phyloP scores from a whole-genome alignment of 1,140 invertebrate species.

The Latrodectus geometricus region DNA sequence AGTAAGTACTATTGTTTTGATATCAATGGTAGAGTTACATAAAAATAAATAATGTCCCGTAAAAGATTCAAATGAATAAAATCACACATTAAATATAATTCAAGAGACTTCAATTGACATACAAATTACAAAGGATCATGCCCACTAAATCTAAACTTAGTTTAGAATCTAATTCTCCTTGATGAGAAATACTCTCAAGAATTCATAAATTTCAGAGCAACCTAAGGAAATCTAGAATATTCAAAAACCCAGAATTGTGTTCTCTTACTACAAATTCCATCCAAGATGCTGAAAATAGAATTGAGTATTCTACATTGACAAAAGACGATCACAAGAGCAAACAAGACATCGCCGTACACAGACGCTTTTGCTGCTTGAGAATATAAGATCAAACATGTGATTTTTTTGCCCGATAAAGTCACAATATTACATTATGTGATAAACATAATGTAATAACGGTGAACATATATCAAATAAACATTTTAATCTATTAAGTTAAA shows the following conservation, averaged over 20 bases:
- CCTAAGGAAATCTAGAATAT: not conserved
- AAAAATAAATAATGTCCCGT: not conserved
- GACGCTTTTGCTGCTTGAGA: constrained; percentile 20
- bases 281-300: constrained; percentile 50
- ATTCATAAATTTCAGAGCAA: not conserved
- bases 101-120: constrained; percentile 7
- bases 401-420: too few species aligned
- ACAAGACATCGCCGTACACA: constrained; percentile 54
- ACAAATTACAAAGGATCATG: constrained; percentile 8
- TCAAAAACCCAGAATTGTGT: not conserved
- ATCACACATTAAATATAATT: not conserved
- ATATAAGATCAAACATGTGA: not conserved
- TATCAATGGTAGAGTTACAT: too few species aligned
- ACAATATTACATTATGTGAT: too few species aligned
- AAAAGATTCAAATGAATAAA: not conserved
- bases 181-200: not conserved
- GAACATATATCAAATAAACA: too few species aligned
- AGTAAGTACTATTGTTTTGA: too few species aligned
- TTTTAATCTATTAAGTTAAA: too few species aligned
- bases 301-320: constrained; percentile 41
- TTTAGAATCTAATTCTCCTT: too few species aligned
- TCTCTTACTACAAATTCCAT: constrained; percentile 27
- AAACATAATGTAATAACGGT: too few species aligned
- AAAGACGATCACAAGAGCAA: constrained; percentile 43
- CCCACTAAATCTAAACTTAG: not conserved